These are phyloP conservation scores for Buceros bicornis DNA, from an alignment of 2,797 vertebrate species.

Conservation along the genomic window DNA sequence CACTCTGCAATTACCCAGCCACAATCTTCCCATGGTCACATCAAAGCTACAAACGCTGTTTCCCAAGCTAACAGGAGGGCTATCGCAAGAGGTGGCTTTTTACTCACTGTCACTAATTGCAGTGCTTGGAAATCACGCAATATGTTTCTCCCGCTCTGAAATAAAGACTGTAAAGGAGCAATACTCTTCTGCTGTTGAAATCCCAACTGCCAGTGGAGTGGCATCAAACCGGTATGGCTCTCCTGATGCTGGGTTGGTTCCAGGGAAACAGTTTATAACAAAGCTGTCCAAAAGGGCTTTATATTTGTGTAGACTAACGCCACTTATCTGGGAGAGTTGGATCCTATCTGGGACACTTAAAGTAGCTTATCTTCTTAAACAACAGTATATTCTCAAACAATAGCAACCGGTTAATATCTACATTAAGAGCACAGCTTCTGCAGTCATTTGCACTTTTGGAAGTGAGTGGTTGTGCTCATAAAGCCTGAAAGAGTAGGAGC, in stretches of 20 bases:
- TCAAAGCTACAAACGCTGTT: not conserved
- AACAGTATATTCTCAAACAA: not conserved
- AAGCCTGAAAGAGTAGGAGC: conserved; percentile 36
- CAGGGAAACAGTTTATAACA: not conserved
- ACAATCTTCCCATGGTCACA: not conserved
- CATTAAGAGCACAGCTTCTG: not conserved
- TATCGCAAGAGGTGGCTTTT: not conserved
- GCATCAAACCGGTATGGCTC: not conserved
- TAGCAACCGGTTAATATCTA: not conserved
- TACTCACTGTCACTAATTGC: not conserved
- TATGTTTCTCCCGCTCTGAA: not conserved
- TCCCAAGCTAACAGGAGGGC: not conserved
- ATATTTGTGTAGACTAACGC: not conserved
- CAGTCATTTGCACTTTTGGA: not conserved
- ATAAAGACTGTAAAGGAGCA: not conserved
- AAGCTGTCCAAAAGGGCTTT: not conserved
- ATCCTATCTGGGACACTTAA: not conserved
- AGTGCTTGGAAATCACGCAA: not conserved
- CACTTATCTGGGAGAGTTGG: not conserved
- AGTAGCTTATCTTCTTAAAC: not conserved
- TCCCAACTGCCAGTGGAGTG: not conserved
- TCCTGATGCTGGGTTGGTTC: not conserved
- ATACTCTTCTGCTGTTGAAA: not conserved
- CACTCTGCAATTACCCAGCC: not conserved
- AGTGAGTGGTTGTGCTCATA: conserved; percentile 24